Base-by-base conservation (phyloP, 2,113 vertebrate genomes). In the Clarias magur region DNA sequence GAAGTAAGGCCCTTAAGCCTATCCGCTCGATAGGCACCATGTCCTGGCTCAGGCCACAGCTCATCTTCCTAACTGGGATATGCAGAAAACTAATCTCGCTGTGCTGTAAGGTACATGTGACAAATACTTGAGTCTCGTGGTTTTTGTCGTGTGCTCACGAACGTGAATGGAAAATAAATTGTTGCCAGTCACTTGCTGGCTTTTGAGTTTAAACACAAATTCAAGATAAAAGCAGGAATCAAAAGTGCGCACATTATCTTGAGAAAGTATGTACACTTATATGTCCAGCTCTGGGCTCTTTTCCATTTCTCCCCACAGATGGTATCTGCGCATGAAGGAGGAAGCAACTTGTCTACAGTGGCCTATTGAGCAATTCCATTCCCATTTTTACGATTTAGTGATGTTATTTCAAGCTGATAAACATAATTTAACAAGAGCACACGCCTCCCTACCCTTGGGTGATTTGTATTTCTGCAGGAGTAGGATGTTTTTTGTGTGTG, bases 371-470 rank as follows among this genome's bases (percentile, higher is more conserved):
- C 72, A 73, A 53, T 82, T 57, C 78, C 56, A 72, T 70, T 73
- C 68, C 84, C 63, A 73, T 76, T 82, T 79, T 73, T 48, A 73
- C 72, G 79, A 89, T 83, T 88, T 83, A 86, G 10, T 42, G 86
- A 70, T 89, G 88, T 85, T 89, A 82, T 83, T 73, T 53, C 76
- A 84, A 86, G 80, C 54, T 83, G 86, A 88, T 88, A 88, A 88
- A 86, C 81, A 48, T 76, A 83, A 85, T 88, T 89, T 88, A 67
- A 65, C 63, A 79, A 87, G 57, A 59, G 62, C 79, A 13, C 83
- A 82, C 38, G 65, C 81, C 86, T 86, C 84, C 89, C 79, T 89
- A 82, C 53, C 16, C 42, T 59, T 79, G 12, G 42, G 48, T 89
- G 88, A 89, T 89, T 83, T 83, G 78, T 86, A 54, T 48, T 48